phyloP scores from a whole-genome alignment of 2,113 vertebrate species.

The Acanthisitta chloris region DNA sequence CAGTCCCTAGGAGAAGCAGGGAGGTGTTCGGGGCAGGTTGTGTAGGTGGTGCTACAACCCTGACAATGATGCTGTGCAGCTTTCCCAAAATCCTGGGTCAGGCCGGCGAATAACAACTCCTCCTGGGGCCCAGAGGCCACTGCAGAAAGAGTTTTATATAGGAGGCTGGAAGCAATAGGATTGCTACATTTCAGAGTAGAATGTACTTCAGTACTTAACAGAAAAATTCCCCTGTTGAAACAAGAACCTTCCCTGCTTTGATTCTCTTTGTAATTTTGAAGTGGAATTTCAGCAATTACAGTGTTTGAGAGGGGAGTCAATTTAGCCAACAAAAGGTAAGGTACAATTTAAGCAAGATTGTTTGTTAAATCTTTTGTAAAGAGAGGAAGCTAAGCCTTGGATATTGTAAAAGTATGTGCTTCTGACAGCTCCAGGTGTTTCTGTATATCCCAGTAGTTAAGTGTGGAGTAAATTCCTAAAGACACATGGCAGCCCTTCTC shows the following conservation, averaged over 20 bases:
- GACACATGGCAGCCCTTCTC: neutral
- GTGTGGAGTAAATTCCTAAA: neutral
- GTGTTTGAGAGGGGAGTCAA: neutral
- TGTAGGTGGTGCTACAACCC: neutral
- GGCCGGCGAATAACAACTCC: neutral
- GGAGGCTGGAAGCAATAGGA: neutral
- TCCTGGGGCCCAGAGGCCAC: neutral
- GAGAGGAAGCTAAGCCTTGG: neutral
- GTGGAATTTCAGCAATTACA: neutral
- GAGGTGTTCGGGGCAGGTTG: neutral
- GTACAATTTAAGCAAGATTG: neutral
- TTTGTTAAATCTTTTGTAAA: neutral
- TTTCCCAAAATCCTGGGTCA: neutral
- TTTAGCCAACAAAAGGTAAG: neutral
- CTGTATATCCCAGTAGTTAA: neutral
- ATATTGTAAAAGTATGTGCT: neutral
- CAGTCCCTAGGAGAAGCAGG: neutral
- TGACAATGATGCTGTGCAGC: fast-evolving
- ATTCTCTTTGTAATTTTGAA: neutral
- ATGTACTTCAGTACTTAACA: neutral
- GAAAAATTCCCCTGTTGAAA: neutral
- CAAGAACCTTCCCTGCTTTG: neutral
- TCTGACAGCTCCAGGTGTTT: neutral
- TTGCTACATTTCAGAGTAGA: neutral
- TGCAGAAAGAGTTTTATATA: neutral